phyloP scores from a whole-genome alignment of 2,113 vertebrate genomes.

The Sorex fumeus region DNA sequence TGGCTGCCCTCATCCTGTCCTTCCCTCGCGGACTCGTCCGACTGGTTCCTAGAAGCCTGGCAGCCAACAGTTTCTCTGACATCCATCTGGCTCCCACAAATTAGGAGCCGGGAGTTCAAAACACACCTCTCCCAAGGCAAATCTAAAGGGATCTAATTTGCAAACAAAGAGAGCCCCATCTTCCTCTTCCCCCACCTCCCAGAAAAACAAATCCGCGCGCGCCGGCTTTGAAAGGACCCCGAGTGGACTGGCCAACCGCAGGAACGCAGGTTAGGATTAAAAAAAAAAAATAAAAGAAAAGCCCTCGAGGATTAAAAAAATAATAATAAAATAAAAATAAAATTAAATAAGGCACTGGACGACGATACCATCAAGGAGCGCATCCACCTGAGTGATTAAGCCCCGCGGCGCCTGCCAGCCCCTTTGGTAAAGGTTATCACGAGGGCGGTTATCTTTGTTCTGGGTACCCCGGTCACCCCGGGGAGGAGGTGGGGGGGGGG shows the following conservation, averaged over 20 bases:
- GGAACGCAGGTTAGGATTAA: conserved; percentile 9
- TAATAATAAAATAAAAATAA: no score
- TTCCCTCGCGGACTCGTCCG: conserved; percentile 57
- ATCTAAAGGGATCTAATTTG: conserved; percentile 21
- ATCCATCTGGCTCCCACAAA: conserved; percentile 25
- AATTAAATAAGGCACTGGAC: neutral
- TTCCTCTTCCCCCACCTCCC: no score
- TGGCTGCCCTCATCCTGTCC: conserved; percentile 68
- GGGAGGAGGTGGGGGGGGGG: no score
- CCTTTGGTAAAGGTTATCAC: neutral
- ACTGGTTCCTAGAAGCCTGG: conserved; percentile 76
- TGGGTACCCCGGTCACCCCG: neutral
- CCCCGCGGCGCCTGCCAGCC: neutral
- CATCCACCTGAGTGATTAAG: neutral
- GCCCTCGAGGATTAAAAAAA: no score
- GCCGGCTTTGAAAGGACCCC: neutral
- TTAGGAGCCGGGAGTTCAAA: neutral
- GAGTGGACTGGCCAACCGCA: neutral
- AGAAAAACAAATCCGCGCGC: conserved; percentile 13
- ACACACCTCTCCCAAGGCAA: conserved; percentile 1
- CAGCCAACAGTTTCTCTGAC: conserved; percentile 13
- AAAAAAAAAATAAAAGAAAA: neutral
- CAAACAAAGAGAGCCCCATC: conserved; percentile 47
- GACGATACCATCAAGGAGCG: neutral
- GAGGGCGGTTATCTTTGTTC: conserved; percentile 38